phyloP scores from a whole-genome alignment of 1,140 invertebrate genomes.

The Latrodectus geometricus region DNA sequence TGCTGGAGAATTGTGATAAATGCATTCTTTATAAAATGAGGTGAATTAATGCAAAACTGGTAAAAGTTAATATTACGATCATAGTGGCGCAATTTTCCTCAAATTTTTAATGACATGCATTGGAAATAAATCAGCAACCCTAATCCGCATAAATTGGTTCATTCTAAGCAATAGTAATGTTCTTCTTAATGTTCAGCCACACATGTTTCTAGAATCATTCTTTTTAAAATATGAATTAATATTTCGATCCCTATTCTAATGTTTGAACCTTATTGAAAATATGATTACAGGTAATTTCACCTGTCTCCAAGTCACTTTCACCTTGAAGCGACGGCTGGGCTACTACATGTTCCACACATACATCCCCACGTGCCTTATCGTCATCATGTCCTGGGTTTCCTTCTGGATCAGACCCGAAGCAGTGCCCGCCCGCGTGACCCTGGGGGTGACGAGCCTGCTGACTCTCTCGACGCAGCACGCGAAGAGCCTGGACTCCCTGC shows the following conservation, averaged over 20 bases:
- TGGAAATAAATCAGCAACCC: no score
- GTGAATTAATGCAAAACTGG: no score
- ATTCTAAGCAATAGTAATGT: no score
- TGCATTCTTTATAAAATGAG: no score
- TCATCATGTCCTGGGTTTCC: conserved; percentile 73
- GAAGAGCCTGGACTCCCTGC: conserved; percentile 87
- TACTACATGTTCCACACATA: conserved; percentile 68
- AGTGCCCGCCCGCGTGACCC: conserved; percentile 86
- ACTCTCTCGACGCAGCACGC: conserved; percentile 92
- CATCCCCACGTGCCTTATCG: conserved; percentile 67
- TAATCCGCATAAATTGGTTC: no score
- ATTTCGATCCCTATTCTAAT: background rate
- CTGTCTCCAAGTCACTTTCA: conserved; percentile 83
- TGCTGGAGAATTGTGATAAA: no score
- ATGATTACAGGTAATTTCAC: conserved; percentile 62
- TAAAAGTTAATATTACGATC: no score
- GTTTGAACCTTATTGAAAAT: background rate
- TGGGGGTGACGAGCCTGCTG: conserved; percentile 89
- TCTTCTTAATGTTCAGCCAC: no score
- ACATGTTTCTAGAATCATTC: no score
- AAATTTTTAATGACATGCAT: no score
- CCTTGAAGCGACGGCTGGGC: conserved; percentile 82
- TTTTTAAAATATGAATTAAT: no score
- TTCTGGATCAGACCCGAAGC: conserved; percentile 94
- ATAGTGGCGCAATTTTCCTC: no score